Evolutionary conservation across 2,113 vertebrate species (phyloP).

Genomic region (Mungos mungo): DNA sequence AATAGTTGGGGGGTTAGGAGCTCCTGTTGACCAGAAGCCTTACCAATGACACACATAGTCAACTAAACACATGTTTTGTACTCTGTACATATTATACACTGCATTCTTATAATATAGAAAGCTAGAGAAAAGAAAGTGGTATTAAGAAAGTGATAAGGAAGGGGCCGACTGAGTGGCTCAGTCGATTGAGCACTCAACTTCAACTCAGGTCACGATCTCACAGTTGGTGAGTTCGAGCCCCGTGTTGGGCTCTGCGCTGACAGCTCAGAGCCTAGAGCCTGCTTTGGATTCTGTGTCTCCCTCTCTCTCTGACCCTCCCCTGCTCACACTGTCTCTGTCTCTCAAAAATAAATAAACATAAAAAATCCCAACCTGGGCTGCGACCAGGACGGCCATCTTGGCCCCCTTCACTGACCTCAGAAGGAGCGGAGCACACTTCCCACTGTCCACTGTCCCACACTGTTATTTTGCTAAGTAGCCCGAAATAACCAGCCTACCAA

Average conservation of each 20-base stretch:
- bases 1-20: not conserved
- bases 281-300: not conserved
- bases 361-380: not conserved
- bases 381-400: not conserved
- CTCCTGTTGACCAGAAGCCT: not conserved
- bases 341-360: not conserved
- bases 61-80: not conserved
- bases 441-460: not conserved
- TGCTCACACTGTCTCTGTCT: not conserved
- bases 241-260: not conserved
- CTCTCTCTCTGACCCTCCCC: not conserved
- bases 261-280: not conserved
- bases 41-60: not conserved
- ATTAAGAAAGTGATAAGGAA: not conserved
- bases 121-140: not conserved
- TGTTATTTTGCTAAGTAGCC: not conserved
- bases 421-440: not conserved
- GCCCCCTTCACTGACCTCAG: not conserved
- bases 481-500: constrained; percentile 4
- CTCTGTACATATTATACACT: not conserved
- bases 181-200: not conserved
- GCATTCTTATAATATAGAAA: not conserved
- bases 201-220: not conserved
- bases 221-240: not conserved
- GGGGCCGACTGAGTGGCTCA: not conserved